Evolutionary conservation across 2,113 vertebrate genomes (phyloP), one percentile per base, ranked within the genome.

Genomic region (Callipepla californica): DNA sequence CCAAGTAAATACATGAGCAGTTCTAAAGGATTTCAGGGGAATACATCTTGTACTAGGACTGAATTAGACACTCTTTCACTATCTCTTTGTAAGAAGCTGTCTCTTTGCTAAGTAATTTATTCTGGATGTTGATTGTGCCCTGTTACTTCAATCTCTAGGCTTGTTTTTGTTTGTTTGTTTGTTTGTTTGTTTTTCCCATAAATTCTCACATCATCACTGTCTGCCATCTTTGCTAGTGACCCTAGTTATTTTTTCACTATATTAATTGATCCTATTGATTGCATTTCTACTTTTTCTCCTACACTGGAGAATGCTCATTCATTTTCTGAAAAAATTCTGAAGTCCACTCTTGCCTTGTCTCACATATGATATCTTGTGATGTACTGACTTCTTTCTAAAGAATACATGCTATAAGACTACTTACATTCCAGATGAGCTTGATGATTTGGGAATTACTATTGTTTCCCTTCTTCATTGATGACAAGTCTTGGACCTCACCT

Each of bases 401-500:
- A 59, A 90, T n/a, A 8, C 8, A 47, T 18, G 9, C 3, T 13
- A 87, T 68, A n/a, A 22, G 8, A 66, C 62, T 9, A 55, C 55
- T 77, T 63, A 16, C 44, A 15, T 23, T 77, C 65, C 42, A 76
- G 70, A 69, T 58, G 11, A 32, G 18, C 25, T 82, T 65, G 20
- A n/a, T 42, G 26, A 19, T 74, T 58, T 77, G 38, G 36, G 2
- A 10, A 8, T 34, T 82, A 40, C 30, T 77, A 19, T 32, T 87
- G 36, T 70, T 94, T 91, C 36, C 23, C 17, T 62, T 44, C 45
- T 87, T 82, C 65, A 55, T 0, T 6, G n/a, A 69, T 25, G 14
- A n/a, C 12, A 90, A 79, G 17, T n/a, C 42, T 89, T 76, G 62
- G 11, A 42, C 77, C 76, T 83, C 76, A 94, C 47, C 65, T 93